Conservation (phyloP, 2,113 vertebrate species). For the Nipponia nippon region DNA sequence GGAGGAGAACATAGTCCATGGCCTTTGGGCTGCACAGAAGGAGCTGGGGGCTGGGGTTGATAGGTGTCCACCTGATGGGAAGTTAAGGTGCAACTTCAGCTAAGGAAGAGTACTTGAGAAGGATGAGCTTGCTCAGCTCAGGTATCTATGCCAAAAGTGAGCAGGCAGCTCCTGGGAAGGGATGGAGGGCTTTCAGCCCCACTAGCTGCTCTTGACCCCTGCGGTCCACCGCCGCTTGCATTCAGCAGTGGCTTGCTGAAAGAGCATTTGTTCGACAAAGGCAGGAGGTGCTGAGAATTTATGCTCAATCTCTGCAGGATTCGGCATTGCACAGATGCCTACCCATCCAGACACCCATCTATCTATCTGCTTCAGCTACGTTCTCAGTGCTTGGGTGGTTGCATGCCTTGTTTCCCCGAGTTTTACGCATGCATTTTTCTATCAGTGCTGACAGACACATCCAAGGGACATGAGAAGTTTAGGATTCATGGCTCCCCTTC, state of each 20-base stretch:
- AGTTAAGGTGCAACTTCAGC: neutral
- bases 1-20: neutral
- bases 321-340: neutral
- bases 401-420: neutral
- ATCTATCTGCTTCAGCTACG: neutral
- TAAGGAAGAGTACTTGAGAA: neutral
- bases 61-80: too few species aligned
- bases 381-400: fast-evolving
- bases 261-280: neutral
- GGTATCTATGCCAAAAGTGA: neutral
- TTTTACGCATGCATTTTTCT: neutral
- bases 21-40: neutral
- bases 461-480: neutral
- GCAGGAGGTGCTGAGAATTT: too few species aligned
- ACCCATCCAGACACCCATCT: neutral
- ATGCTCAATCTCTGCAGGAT: neutral
- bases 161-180: neutral
- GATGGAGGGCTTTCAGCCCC: neutral
- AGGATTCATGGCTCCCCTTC: neutral
- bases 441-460: neutral
- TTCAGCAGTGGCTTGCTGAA: neutral
- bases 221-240: fast-evolving
- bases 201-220: neutral
- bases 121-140: neutral
- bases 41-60: neutral